Evolutionary conservation across 1,140 invertebrate species (phyloP).

Genomic region (Eupeodes corollae): DNA sequence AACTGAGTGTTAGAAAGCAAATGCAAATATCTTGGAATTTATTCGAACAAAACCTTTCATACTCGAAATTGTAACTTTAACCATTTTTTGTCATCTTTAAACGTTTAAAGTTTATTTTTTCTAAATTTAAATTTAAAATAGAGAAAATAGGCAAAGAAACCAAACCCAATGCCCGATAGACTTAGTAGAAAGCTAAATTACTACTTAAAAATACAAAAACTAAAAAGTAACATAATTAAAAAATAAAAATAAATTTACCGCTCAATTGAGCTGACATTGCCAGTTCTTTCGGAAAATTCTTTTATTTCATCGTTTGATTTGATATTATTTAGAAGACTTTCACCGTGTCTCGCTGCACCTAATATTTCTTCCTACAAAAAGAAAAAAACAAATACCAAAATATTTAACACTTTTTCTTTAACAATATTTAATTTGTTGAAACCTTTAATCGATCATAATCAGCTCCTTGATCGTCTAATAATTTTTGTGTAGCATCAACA

Average conservation of each 20-base stretch:
- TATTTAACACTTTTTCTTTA: not conserved
- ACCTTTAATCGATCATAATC: constrained; percentile 56
- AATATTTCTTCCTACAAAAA: constrained; percentile 58
- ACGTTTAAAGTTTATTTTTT: no score
- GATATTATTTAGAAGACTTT: constrained; percentile 63
- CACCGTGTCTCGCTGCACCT: constrained; percentile 71
- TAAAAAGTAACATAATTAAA: constrained; percentile 3
- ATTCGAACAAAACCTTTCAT: no score
- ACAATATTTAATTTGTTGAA: not conserved
- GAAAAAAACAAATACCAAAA: constrained; percentile 1
- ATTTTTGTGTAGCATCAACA: constrained; percentile 56
- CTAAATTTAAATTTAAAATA: not conserved
- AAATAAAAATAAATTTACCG: constrained; percentile 45
- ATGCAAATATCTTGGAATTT: no score
- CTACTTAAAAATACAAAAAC: not conserved
- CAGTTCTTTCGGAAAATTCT: constrained; percentile 52
- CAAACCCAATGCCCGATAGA: not conserved
- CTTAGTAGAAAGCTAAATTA: not conserved
- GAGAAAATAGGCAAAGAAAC: constrained; percentile 5
- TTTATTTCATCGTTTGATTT: constrained; percentile 44
- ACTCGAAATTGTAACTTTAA: no score
- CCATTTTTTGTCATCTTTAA: no score
- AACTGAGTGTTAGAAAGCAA: no score
- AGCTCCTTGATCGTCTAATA: constrained; percentile 52
- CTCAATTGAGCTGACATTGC: constrained; percentile 86